phyloP scores from a whole-genome alignment of 2,888 invertebrate genomes.

The Drosophila kanekoi region DNA sequence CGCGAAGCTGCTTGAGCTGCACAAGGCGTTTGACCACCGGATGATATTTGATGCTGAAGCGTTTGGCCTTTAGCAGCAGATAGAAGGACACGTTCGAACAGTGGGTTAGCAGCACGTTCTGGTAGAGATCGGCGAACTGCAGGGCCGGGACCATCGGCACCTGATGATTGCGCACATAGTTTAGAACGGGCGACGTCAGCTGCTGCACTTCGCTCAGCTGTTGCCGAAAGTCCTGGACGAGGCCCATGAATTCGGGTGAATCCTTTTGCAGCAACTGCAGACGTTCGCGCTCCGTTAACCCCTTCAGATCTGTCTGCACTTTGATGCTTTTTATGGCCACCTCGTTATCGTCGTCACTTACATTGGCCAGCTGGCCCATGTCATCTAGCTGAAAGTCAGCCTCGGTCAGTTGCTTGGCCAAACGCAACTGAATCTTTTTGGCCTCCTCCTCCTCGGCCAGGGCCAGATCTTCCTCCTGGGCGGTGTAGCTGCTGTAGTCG shows the following conservation, averaged over 20 bases:
- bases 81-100: conserved; percentile 95
- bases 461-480: conserved; percentile 89
- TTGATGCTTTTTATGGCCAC: conserved; percentile 70
- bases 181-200: conserved; percentile 89
- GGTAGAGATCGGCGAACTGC: conserved; percentile 90
- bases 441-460: conserved; percentile 94
- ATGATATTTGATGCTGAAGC: conserved; percentile 91
- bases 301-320: conserved; percentile 91
- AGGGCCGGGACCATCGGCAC: conserved; percentile 89
- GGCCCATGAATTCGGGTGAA: conserved; percentile 93
- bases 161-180: conserved; percentile 87
- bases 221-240: conserved; percentile 92
- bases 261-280: conserved; percentile 92
- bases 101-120: conserved; percentile 91
- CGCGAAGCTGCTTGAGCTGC: conserved; percentile 91
- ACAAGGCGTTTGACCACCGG: conserved; percentile 95
- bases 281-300: conserved; percentile 91
- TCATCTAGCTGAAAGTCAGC: conserved; percentile 87
- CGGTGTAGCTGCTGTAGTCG: conserved; percentile 87
- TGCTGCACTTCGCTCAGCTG: conserved; percentile 89
- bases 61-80: conserved; percentile 92
- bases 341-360: background rate
- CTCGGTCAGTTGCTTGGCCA: conserved; percentile 92
- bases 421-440: conserved; percentile 90
- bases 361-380: conserved; percentile 4